These are phyloP conservation scores for Elegia similella DNA, from an alignment of 2,888 invertebrate genomes.

Conservation along the genomic window DNA sequence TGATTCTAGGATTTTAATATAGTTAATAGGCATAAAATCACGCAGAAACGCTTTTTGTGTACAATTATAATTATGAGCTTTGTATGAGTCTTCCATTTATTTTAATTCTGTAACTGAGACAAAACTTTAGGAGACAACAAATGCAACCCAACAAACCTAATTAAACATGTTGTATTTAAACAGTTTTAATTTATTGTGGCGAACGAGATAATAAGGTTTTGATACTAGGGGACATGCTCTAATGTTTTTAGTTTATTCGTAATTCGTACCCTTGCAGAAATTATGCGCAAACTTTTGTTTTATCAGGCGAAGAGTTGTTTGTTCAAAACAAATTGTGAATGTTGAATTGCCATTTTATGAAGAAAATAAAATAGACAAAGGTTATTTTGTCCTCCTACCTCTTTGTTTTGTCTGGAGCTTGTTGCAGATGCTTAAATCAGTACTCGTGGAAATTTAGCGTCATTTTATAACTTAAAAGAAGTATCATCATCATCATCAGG, in stretches of 20 bases:
- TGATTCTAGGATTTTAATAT: too few species aligned
- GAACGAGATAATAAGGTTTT: constrained; percentile 10
- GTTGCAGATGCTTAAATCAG: too few species aligned
- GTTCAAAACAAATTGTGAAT: neutral
- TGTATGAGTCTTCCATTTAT: neutral
- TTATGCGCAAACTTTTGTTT: constrained; percentile 2
- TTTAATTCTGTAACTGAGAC: neutral
- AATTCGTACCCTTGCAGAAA: constrained; percentile 5
- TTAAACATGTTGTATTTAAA: constrained; percentile 23
- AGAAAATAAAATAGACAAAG: neutral
- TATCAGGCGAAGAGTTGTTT: neutral
- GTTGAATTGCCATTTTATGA: neutral
- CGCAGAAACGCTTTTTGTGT: too few species aligned
- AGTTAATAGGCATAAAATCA: too few species aligned
- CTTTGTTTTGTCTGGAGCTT: neutral
- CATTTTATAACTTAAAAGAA: too few species aligned
- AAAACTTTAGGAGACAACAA: constrained; percentile 47
- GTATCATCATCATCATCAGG: too few species aligned
- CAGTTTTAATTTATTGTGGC: constrained; percentile 14
- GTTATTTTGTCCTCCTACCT: neutral
- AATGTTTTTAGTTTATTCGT: constrained; percentile 14
- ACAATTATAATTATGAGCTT: too few species aligned
- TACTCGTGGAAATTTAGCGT: too few species aligned
- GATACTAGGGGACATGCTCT: neutral
- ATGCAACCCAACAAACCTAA: constrained; percentile 39